Conservation (phyloP, 2,888 invertebrate species). For the Perdita meconis region DNA sequence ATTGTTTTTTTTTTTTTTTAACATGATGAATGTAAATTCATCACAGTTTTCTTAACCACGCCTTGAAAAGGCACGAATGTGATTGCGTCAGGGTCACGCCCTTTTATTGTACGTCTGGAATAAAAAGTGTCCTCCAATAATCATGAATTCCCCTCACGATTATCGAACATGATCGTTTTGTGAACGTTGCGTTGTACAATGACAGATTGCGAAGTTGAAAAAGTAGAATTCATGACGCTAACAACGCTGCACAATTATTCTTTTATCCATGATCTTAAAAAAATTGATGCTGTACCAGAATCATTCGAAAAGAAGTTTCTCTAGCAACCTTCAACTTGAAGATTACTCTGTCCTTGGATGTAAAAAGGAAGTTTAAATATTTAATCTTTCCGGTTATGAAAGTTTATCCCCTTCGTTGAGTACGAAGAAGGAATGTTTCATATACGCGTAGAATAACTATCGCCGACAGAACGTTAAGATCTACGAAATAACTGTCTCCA, state of each 20-base stretch:
- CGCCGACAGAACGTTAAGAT: not conserved
- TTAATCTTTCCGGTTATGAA: not conserved
- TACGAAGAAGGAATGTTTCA: not conserved
- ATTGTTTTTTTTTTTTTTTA: no score
- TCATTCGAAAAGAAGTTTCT: no score
- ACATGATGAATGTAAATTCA: not conserved
- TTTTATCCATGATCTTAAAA: no score
- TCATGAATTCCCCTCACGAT: constrained; percentile 38
- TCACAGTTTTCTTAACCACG: constrained; percentile 2
- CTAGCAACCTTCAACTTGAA: no score
- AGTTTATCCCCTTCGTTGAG: not conserved
- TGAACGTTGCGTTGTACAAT: constrained; percentile 2
- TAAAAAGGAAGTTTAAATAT: no score
- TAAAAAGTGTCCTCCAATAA: constrained; percentile 15
- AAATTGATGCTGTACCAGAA: no score
- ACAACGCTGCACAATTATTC: not conserved
- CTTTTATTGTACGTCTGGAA: constrained; percentile 22
- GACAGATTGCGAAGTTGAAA: not conserved
- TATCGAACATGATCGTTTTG: constrained; percentile 18
- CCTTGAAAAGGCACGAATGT: not conserved
- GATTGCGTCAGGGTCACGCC: constrained; percentile 13
- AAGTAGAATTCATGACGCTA: not conserved
- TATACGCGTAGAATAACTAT: not conserved
- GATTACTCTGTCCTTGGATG: not conserved
- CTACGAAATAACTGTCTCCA: not conserved